Percentiles rank a stretch among this genome's conserved stretches.
Conservation (phyloP, 2,113 vertebrate species). For the Neogobius melanostomus region DNA sequence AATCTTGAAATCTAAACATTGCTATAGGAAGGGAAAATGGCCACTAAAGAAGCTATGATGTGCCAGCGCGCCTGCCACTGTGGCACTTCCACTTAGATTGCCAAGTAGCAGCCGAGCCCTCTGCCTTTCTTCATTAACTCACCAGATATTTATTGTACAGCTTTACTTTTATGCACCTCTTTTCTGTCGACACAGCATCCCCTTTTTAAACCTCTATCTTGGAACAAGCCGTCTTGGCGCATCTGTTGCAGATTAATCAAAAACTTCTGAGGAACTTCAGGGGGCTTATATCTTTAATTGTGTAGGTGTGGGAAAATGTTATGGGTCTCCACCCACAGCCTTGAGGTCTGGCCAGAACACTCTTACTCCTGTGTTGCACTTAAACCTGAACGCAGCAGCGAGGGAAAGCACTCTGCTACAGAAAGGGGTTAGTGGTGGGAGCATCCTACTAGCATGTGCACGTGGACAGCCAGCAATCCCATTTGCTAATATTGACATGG, state of each 20-base stretch:
- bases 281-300: slow-evolving; percentile 67
- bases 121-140: slow-evolving; percentile 56
- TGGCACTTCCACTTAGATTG: slow-evolving; percentile 24
- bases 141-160: slow-evolving; percentile 59
- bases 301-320: slow-evolving; percentile 63
- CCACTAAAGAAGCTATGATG: slow-evolving; percentile 21
- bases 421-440: slow-evolving; percentile 50
- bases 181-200: slow-evolving; percentile 67
- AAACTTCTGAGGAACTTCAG: slow-evolving; percentile 61
- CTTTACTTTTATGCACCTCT: slow-evolving; percentile 59
- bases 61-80: slow-evolving; percentile 24
- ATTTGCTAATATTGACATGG: slow-evolving; percentile 82
- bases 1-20: neutral
- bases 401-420: slow-evolving; percentile 39
- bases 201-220: slow-evolving; percentile 57
- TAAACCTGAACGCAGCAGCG: slow-evolving; percentile 55
- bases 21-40: neutral
- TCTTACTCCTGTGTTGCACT: slow-evolving; percentile 47
- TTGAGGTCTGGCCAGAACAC: slow-evolving; percentile 50
- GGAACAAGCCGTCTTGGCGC: slow-evolving; percentile 56
- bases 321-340: slow-evolving; percentile 53
- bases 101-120: slow-evolving; percentile 26
- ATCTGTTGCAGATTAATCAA: slow-evolving; percentile 67
- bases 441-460: slow-evolving; percentile 23
- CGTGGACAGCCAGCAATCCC: slow-evolving; percentile 69